Percentiles rank a stretch among this genome's conserved stretches.
Evolutionary conservation across 2,888 invertebrate genomes (phyloP).

Genomic region (Drepanosiphum platanoidis): DNA sequence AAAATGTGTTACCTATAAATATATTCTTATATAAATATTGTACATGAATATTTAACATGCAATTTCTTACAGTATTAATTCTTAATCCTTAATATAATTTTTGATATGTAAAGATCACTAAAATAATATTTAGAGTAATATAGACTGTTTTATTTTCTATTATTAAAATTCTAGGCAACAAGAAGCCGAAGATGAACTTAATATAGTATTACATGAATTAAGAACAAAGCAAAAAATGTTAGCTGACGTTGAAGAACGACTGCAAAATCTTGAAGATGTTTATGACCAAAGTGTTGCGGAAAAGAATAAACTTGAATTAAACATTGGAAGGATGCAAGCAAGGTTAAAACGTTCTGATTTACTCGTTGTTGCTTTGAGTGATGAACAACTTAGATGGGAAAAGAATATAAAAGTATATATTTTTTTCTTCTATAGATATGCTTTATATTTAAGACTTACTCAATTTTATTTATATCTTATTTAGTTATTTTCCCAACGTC

Average conservation of each 20-base stretch:
- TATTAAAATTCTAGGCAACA: slow-evolving; percentile 19
- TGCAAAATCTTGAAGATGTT: slow-evolving; percentile 71
- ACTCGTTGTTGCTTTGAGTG: slow-evolving; percentile 85
- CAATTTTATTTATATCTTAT: background rate
- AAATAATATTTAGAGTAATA: too few species aligned
- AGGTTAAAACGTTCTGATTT: slow-evolving; percentile 84
- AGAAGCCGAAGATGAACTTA: slow-evolving; percentile 80
- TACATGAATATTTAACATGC: too few species aligned
- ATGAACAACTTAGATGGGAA: slow-evolving; percentile 85
- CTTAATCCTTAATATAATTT: too few species aligned
- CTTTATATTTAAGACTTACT: background rate
- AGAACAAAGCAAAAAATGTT: slow-evolving; percentile 83
- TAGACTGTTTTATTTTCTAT: too few species aligned
- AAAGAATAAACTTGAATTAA: slow-evolving; percentile 78
- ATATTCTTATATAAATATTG: too few species aligned
- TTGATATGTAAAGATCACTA: too few species aligned
- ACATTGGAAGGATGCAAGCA: slow-evolving; percentile 81
- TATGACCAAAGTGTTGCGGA: slow-evolving; percentile 80
- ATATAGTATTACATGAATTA: slow-evolving; percentile 67
- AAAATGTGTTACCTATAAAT: too few species aligned
- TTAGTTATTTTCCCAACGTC: slow-evolving; percentile 30
- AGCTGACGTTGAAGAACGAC: slow-evolving; percentile 82
- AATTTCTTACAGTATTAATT: too few species aligned
- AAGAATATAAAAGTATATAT: slow-evolving; percentile 71
- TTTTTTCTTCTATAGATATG: background rate